phyloP scores from a whole-genome alignment of 1,140 invertebrate genomes.

The Magallana angulata region DNA sequence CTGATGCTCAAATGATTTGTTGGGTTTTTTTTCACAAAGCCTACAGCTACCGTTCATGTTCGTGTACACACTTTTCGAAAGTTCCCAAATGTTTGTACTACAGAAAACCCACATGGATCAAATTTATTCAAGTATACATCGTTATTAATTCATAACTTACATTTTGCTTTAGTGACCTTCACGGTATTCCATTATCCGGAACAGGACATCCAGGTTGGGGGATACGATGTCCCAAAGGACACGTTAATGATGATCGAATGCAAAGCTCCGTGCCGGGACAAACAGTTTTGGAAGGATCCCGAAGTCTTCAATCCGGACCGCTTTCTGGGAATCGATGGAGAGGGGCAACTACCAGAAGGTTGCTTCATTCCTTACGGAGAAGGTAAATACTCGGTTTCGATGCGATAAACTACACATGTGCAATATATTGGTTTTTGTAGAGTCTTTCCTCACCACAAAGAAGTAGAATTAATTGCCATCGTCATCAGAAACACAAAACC shows the following conservation, averaged over 20 bases:
- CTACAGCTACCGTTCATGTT: too few species aligned
- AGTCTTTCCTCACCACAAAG: too few species aligned
- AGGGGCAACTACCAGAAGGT: background rate
- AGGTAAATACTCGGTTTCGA: background rate
- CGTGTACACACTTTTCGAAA: too few species aligned
- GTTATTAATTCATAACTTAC: background rate
- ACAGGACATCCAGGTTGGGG: background rate
- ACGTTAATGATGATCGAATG: constrained; percentile 4
- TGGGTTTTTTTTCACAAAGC: too few species aligned
- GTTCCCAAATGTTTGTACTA: too few species aligned
- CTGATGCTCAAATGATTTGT: too few species aligned
- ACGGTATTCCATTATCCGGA: constrained; percentile 4
- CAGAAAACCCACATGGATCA: too few species aligned
- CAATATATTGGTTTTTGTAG: too few species aligned
- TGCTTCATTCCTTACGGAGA: constrained; percentile 10
- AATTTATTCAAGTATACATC: too few species aligned
- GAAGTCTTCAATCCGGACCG: background rate
- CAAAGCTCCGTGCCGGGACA: background rate
- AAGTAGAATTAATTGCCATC: too few species aligned
- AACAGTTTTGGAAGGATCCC: background rate
- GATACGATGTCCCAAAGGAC: background rate
- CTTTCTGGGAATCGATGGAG: background rate
- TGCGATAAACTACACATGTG: background rate
- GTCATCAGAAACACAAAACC: too few species aligned
- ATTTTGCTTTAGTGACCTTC: background rate